phyloP scores from a whole-genome alignment of 2,797 vertebrate species.

The Chaenodraco wilsoni region DNA sequence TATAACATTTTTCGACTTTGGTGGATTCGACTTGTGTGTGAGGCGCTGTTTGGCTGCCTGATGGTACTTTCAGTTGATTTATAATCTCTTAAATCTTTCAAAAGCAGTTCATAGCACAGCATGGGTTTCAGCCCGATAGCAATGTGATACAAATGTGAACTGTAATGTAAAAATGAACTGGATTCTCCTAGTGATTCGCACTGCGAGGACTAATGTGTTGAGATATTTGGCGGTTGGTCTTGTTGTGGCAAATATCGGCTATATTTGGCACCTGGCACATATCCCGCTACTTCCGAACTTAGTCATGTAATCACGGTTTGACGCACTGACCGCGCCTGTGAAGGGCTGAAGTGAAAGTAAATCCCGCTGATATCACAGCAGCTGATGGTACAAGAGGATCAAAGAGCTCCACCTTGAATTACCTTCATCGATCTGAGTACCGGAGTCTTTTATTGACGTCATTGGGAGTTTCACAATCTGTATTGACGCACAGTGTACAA shows the following conservation, averaged over 20 bases:
- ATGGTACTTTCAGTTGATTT: too few relatives aligned
- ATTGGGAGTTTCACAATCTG: slow-evolving; percentile 39
- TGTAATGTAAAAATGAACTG: neutral
- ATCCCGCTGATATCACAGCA: slow-evolving; percentile 32
- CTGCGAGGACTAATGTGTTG: neutral
- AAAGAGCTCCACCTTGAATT: slow-evolving; percentile 19
- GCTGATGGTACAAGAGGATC: slow-evolving; percentile 23
- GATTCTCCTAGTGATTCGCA: neutral
- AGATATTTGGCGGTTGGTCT: neutral
- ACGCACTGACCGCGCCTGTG: slow-evolving; percentile 48
- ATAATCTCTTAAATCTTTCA: neutral
- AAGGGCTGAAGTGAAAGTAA: slow-evolving; percentile 51
- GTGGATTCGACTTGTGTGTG: slow-evolving; percentile 1
- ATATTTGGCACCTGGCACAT: slow-evolving; percentile 39
- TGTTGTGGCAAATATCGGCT: slow-evolving; percentile 27
- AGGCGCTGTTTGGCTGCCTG: neutral
- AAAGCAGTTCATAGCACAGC: neutral
- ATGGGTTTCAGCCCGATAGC: neutral
- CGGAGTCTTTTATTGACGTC: slow-evolving; percentile 41
- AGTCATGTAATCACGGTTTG: slow-evolving; percentile 42
- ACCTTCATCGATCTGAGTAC: slow-evolving; percentile 18
- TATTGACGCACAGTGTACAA: slow-evolving; percentile 19
- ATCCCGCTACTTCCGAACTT: slow-evolving; percentile 15
- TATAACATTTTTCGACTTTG: slow-evolving; percentile 12
- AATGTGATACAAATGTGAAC: slow-evolving; percentile 15